These are phyloP conservation scores for Alectoris magna DNA, from an alignment of 2,797 vertebrate species.

Conservation along the genomic window DNA sequence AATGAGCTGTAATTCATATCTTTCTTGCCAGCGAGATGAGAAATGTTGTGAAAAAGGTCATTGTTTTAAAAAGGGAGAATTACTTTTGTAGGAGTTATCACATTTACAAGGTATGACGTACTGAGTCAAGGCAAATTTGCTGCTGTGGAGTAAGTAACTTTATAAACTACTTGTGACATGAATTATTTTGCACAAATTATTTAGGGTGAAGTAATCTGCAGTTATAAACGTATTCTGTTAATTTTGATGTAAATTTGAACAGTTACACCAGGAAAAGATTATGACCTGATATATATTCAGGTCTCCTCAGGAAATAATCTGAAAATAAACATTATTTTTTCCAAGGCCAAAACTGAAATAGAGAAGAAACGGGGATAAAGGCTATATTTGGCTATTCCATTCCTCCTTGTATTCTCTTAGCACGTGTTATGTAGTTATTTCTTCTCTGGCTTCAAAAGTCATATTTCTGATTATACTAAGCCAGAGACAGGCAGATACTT, in stretches of 20 bases:
- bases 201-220: conserved; percentile 11
- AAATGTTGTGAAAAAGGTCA: neutral
- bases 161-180: neutral
- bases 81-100: neutral
- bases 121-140: neutral
- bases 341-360: conserved; percentile 4
- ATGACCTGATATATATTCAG: neutral
- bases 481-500: neutral
- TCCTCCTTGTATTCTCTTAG: neutral
- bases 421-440: neutral
- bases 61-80: neutral
- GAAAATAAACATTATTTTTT: conserved; percentile 51
- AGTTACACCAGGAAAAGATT: conserved; percentile 11
- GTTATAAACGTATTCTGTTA: conserved; percentile 20
- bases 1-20: neutral
- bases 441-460: neutral
- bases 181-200: conserved; percentile 37
- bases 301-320: conserved; percentile 27
- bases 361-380: conserved; percentile 24
- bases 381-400: neutral
- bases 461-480: conserved; percentile 25
- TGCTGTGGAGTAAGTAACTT: neutral
- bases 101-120: neutral
- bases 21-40: neutral
- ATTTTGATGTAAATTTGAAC: conserved; percentile 16